Evolutionary conservation across 2,888 invertebrate species (phyloP).

Genomic region (Pantelozetes paolii): DNA sequence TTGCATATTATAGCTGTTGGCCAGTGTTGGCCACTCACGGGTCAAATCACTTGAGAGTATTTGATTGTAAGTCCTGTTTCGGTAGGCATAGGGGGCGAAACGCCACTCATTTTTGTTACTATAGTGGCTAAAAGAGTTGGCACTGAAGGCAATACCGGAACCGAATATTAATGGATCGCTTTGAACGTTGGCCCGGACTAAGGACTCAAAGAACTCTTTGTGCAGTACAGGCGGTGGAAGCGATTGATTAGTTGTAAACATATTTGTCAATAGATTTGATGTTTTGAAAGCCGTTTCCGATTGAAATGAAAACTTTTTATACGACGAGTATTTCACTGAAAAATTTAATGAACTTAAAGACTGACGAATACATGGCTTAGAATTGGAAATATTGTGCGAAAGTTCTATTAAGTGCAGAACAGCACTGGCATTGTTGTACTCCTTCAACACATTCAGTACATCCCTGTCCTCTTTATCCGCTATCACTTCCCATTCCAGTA

Average conservation of each 20-base stretch:
- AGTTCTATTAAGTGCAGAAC: constrained; percentile 40
- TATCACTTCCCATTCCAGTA: neutral
- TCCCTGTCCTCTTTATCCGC: neutral
- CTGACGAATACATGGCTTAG: constrained; percentile 17
- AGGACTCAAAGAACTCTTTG: constrained; percentile 44
- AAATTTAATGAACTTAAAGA: constrained; percentile 35
- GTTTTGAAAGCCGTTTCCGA: constrained; percentile 39
- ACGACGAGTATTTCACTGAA: constrained; percentile 20
- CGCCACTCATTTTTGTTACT: constrained; percentile 24
- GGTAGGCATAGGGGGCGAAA: constrained; percentile 41
- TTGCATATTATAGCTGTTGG: neutral
- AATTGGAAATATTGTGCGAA: constrained; percentile 33
- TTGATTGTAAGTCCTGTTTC: constrained; percentile 31
- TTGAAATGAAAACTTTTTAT: constrained; percentile 36
- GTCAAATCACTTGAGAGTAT: constrained; percentile 24
- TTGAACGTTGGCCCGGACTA: constrained; percentile 45
- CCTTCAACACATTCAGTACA: constrained; percentile 10
- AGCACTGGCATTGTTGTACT: constrained; percentile 39
- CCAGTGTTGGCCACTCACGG: constrained; percentile 3
- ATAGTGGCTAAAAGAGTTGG: constrained; percentile 35
- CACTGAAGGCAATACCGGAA: constrained; percentile 43
- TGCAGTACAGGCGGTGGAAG: constrained; percentile 34
- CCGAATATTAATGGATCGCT: constrained; percentile 44
- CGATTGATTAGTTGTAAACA: constrained; percentile 38
- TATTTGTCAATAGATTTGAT: constrained; percentile 41